These are phyloP conservation scores for Delphinus delphis DNA, from an alignment of 2,113 vertebrate genomes.

Conservation along the genomic window DNA sequence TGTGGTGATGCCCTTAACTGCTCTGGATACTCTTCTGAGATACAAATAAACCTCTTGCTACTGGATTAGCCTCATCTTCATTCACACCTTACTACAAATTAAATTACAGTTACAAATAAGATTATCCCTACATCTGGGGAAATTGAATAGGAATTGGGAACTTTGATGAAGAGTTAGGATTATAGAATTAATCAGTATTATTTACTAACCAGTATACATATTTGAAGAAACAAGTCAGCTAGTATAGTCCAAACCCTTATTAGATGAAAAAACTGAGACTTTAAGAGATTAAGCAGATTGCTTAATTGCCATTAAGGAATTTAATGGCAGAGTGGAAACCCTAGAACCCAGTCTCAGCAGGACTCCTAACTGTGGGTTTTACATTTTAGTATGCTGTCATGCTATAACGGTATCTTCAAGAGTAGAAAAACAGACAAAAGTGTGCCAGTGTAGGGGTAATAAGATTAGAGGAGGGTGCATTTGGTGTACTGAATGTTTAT, in stretches of 20 bases:
- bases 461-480: background rate
- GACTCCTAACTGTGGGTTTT: background rate
- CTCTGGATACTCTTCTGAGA: constrained; percentile 39
- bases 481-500: background rate
- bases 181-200: background rate
- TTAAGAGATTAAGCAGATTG: background rate
- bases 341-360: background rate
- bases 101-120: background rate
- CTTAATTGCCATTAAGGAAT: background rate
- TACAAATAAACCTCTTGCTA: background rate
- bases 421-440: background rate
- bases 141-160: background rate
- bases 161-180: background rate
- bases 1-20: background rate
- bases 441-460: background rate
- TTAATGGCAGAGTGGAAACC: background rate
- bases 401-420: background rate
- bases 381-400: background rate
- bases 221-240: constrained; percentile 3
- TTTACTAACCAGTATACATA: background rate
- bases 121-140: background rate
- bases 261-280: background rate
- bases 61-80: background rate
- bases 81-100: background rate
- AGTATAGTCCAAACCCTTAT: background rate